A percentile compares a stretch with the other conserved stretches of the same genome.
Evolutionary conservation across 2,888 invertebrate genomes (phyloP).

Genomic region (Eilema depressum): DNA sequence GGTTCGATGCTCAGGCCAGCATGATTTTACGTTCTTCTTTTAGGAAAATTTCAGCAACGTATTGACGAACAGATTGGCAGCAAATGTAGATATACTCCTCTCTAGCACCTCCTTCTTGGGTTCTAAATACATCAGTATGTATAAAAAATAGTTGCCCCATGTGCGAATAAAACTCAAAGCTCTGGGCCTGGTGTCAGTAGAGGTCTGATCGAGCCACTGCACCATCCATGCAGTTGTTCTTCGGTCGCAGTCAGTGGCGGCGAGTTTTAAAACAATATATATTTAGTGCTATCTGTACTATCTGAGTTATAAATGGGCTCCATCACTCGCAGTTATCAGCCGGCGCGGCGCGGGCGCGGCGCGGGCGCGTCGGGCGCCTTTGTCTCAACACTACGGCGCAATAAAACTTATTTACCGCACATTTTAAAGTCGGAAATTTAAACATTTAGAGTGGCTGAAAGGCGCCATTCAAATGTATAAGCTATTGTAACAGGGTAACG

Average conservation of each 20-base stretch:
- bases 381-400: neutral
- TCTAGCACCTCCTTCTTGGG: too few species aligned
- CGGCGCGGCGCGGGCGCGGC: too few species aligned
- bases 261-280: neutral
- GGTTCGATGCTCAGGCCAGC: neutral
- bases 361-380: neutral
- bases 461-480: neutral
- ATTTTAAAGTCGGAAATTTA: constrained; percentile 4
- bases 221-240: neutral
- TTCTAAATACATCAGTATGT: too few species aligned
- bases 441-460: neutral
- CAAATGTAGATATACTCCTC: too few species aligned
- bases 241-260: neutral
- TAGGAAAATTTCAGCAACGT: too few species aligned
- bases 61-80: too few species aligned
- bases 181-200: neutral
- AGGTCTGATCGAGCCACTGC: too few species aligned
- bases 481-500: neutral
- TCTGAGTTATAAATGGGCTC: neutral
- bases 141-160: neutral
- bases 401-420: constrained; percentile 6
- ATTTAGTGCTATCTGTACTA: neutral
- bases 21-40: too few species aligned
- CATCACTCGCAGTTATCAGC: neutral
- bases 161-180: neutral